phyloP scores from a whole-genome alignment of 2,797 vertebrate species.

The Semotilus atromaculatus region DNA sequence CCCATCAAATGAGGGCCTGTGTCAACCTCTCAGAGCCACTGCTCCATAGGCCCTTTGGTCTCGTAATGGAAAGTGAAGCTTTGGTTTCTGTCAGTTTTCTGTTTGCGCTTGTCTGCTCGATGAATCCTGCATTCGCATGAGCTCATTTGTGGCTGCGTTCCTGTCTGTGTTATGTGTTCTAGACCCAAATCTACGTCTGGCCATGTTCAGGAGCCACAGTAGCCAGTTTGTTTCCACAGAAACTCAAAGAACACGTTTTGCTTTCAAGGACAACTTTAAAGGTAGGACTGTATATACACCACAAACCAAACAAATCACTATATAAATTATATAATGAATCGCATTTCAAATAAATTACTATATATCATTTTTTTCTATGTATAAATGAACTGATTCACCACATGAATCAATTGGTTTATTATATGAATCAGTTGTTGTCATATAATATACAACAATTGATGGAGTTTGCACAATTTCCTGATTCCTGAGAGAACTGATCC shows the following conservation, averaged over 20 bases:
- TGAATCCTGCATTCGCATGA: conserved; percentile 32
- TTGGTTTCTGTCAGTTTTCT: conserved; percentile 50
- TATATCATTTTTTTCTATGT: background rate
- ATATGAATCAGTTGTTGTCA: conserved; percentile 1
- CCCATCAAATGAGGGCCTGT: conserved; percentile 69
- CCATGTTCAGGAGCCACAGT: too few species aligned
- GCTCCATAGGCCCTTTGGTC: conserved; percentile 50
- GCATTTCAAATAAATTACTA: background rate
- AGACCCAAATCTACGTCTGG: too few species aligned
- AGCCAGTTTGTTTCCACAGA: too few species aligned
- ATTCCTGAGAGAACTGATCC: conserved; percentile 5
- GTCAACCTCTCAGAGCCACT: conserved; percentile 68
- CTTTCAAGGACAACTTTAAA: conserved; percentile 72
- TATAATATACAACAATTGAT: background rate
- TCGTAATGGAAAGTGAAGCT: conserved; percentile 55
- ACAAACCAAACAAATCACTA: background rate
- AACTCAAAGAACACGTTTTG: too few species aligned
- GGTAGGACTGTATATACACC: conserved; percentile 72
- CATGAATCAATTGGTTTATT: background rate
- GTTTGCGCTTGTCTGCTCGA: conserved; percentile 29
- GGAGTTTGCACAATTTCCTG: background rate
- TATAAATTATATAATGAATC: background rate
- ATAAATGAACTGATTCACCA: background rate
- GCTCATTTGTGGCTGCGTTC: too few species aligned
- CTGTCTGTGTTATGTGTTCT: too few species aligned